Base-by-base conservation (phyloP, 2,797 vertebrate species). In the Saxicola maurus region DNA sequence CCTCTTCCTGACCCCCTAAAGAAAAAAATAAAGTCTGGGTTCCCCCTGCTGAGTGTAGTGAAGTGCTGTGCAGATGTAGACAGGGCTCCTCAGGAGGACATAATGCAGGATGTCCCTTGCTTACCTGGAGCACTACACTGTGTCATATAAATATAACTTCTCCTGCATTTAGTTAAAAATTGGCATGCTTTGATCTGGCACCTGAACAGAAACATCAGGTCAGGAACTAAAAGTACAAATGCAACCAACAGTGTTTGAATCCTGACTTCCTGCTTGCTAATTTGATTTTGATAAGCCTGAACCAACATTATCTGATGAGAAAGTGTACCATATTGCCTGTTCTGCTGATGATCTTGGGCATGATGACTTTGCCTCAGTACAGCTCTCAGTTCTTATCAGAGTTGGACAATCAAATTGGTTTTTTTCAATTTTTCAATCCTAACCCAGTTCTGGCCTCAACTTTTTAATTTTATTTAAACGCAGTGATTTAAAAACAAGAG, bases 261-360 rank as follows among this genome's bases (percentile, higher is more conserved):
- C 33, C 51, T 28, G 30, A 19, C 55, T 83, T 93, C 59, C 87
- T 82, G 62, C 40, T 84, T 78, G 35, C 27, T 78, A 93, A 91
- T 86, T 91, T 88, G 52, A 71, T 77, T 92, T 82, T 67, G 71
- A 65, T 84, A 84, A 82, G 60, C 59, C 67, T 62, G 67, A 84
- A 61, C 19, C 0, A 0, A 30, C 27, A 28, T 28, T 65, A 86
- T 48, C 75, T 86, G 56, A 90, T 65, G 28, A 83, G 17, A 75
- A 78, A 84, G 19, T 45, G 12, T 9, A 55, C 51, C 17, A n/a
- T 66, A 31, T 55, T 72, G 43, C 21, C 48, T 46, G 49, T 74
- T 86, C n/a, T 59, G 64, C 60, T 59, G 55, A 82, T 69, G 42
- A 65, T 68, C 37, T 80, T 2, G 2, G 45, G 30, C 28, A 37